Evolutionary conservation across 2,797 vertebrate species (phyloP), one percentile per base, ranked within the genome.

Genomic region (Malacoctenus gilli): DNA sequence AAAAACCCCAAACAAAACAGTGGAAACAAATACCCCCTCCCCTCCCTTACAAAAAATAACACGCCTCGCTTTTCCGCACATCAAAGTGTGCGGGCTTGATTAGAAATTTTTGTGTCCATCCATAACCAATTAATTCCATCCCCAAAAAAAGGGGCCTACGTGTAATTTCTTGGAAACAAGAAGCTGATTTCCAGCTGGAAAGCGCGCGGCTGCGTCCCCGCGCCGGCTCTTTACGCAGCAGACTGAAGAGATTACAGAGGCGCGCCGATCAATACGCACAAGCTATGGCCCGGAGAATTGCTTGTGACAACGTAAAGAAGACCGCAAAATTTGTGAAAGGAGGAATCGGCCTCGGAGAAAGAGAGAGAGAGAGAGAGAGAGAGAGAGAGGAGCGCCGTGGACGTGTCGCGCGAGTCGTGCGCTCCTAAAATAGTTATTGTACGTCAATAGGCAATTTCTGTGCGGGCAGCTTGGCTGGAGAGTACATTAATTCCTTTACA

Each of bases 251-350:
- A 92, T 93, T 90, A 90, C 83, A 78, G 80, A 89, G 87, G 84
- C 70, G 69, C 64, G 39, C 56, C 64, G 87, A 91, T 93, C 92
- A 83, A 92, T 92, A 87, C 60, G 34, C 51, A 77, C 84, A 89
- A 91, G 86, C 87, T 87, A 91, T 89, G 85, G 75, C 49, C 80
- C 86, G 89, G 90, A 87, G 83, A 91, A 90, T 90, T 87, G 90
- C 80, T 87, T 87, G 85, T 88, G 91, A 92, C 89, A 89, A 75
- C 35, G 55, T 70, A 77, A 79, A 77, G 79, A 85, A 85, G 70
- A 79, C 75, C 55, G 38, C 37, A 40, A 73, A 77, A 75, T 51
- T 53, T 73, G 53, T 46, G 47, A 58, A 59, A 23, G 43, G 57
- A 63, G 25, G 43, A 68, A 58, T 66, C 51, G 39, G 54, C 51